These are phyloP conservation scores for Halictus rubicundus DNA, from an alignment of 1,140 invertebrate genomes.

Conservation along the genomic window DNA sequence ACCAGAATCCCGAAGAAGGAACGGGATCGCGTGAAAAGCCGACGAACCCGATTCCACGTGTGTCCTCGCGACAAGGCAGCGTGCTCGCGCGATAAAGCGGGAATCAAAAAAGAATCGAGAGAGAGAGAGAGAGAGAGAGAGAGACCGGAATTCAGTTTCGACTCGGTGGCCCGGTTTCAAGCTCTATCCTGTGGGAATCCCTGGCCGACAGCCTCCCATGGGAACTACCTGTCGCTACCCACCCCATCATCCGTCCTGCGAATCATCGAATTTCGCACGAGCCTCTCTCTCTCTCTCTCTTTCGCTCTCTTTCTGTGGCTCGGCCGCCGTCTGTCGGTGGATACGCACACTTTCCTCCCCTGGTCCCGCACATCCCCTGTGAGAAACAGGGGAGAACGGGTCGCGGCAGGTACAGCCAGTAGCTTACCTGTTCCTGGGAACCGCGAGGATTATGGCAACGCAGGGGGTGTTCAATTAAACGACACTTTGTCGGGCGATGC, in stretches of 20 bases:
- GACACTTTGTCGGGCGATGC: conserved; percentile 2
- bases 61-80: no score
- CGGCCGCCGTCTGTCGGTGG: background rate
- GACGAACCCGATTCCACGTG: background rate
- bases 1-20: background rate
- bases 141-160: conserved; percentile 53
- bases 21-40: background rate
- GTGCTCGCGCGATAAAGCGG: background rate
- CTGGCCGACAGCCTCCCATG: conserved; percentile 67
- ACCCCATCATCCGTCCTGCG: conserved; percentile 57
- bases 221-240: conserved; percentile 72
- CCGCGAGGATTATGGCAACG: conserved; percentile 48
- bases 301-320: conserved; percentile 16
- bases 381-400: conserved; percentile 44
- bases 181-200: conserved; percentile 68
- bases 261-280: conserved; percentile 70
- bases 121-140: background rate
- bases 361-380: no score
- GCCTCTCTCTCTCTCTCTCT: conserved; percentile 51
- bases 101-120: background rate
- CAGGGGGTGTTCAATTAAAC: conserved; percentile 55
- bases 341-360: conserved; percentile 41
- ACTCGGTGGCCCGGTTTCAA: conserved; percentile 35
- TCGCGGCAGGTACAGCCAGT: conserved; percentile 54
- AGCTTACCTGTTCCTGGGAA: conserved; percentile 71